Conservation (phyloP, 2,888 invertebrate genomes). For the Galerucella calmariensis region DNA sequence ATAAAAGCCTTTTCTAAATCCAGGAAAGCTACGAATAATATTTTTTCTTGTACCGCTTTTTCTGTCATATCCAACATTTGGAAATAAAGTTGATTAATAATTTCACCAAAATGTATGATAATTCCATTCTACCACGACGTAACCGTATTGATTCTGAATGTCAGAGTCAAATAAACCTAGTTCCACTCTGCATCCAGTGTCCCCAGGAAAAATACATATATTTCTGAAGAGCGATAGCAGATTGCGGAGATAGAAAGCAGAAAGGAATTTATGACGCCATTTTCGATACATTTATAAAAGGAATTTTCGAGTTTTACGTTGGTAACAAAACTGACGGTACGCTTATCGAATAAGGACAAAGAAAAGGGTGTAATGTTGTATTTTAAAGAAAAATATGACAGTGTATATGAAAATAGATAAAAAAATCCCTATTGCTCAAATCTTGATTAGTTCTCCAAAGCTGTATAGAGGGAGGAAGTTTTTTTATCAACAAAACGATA, state of each 20-base stretch:
- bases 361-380: not conserved
- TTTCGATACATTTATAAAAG: slow-evolving; percentile 20
- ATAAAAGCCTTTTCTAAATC: too few relatives aligned
- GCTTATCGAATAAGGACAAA: slow-evolving; percentile 17
- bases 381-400: not conserved
- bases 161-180: not conserved
- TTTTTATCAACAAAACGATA: too few relatives aligned
- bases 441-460: too few relatives aligned
- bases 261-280: slow-evolving; percentile 21
- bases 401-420: not conserved
- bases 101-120: too few relatives aligned
- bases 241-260: slow-evolving; percentile 15
- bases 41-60: too few relatives aligned
- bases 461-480: too few relatives aligned
- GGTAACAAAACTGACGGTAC: slow-evolving; percentile 13
- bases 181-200: slow-evolving; percentile 24
- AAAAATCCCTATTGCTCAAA: too few relatives aligned
- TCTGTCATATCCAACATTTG: too few relatives aligned
- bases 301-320: slow-evolving; percentile 16
- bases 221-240: slow-evolving; percentile 18
- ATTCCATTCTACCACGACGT: not conserved
- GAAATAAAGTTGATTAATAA: too few relatives aligned
- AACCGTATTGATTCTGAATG: not conserved
- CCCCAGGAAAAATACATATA: slow-evolving; percentile 40
- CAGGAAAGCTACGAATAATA: too few relatives aligned